These are phyloP conservation scores for Microtus obscurus DNA, from an alignment of 2,797 vertebrate species.

Conservation along the genomic window DNA sequence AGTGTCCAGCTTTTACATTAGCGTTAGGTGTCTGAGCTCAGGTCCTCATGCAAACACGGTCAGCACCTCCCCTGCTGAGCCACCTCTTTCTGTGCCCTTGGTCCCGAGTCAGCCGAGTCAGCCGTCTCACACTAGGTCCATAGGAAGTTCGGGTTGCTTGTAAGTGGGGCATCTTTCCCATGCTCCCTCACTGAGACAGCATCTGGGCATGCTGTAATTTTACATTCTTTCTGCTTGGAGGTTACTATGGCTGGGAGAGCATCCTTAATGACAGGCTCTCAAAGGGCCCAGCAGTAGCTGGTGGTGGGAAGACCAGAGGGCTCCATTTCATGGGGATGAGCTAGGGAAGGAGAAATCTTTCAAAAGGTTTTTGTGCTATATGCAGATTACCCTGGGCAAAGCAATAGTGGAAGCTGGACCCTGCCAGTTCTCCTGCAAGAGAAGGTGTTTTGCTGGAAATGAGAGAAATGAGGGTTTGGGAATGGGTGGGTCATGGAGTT, in stretches of 20 bases:
- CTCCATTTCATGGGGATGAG: not conserved
- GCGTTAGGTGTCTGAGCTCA: not conserved
- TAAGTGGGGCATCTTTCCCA: not conserved
- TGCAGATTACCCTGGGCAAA: not conserved
- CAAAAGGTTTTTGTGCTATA: not conserved
- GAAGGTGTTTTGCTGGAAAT: not conserved
- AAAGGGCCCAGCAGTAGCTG: not conserved
- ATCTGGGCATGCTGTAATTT: not conserved
- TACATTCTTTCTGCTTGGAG: slow-evolving; percentile 28
- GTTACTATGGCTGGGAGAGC: slow-evolving; percentile 1
- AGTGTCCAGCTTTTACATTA: not conserved
- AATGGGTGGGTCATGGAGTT: not conserved
- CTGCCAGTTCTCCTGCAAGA: not conserved
- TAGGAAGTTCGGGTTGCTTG: not conserved
- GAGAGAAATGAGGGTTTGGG: not conserved
- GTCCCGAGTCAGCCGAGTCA: not conserved
- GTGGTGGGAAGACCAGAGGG: slow-evolving; percentile 4
- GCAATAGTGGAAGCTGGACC: not conserved
- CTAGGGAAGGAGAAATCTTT: not conserved
- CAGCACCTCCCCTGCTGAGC: not conserved
- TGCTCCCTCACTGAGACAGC: not conserved
- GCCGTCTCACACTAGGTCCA: not conserved
- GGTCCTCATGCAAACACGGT: not conserved
- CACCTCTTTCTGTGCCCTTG: not conserved
- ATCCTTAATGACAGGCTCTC: not conserved